Evolutionary conservation across 2,888 invertebrate species (phyloP).

Genomic region (Ennomos fuscantarius): DNA sequence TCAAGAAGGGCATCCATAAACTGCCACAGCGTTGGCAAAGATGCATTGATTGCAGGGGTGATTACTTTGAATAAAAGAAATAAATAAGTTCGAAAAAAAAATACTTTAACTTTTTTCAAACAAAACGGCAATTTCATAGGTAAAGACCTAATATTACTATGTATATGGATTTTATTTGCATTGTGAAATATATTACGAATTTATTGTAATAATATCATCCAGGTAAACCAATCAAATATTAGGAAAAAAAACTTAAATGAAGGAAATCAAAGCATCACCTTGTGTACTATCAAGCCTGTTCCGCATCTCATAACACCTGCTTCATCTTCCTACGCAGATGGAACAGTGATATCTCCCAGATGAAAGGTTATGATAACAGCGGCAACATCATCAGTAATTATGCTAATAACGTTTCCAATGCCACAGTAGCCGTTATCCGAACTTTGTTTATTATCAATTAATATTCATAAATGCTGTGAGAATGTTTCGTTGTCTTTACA

Average conservation of each 20-base stretch:
- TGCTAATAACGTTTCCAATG: conserved; percentile 38
- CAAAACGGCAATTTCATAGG: too few species aligned
- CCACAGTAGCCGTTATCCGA: conserved; percentile 43
- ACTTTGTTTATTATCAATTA: conserved; percentile 41
- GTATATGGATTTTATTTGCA: too few species aligned
- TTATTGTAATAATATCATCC: too few species aligned
- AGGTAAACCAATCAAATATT: neutral
- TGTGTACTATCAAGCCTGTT: conserved; percentile 3
- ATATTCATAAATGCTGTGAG: conserved; percentile 44
- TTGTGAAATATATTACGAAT: too few species aligned
- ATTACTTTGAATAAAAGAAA: too few species aligned
- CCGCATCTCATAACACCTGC: conserved; percentile 18
- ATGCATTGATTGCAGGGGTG: too few species aligned
- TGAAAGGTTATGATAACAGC: conserved; percentile 41
- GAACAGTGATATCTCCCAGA: conserved; percentile 21
- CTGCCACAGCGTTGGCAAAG: too few species aligned
- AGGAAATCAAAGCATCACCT: conserved; percentile 8
- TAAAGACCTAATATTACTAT: too few species aligned
- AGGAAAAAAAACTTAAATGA: conserved; percentile 3
- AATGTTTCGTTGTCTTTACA: conserved; percentile 38
- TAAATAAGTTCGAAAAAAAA: too few species aligned
- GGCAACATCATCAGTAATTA: conserved; percentile 36
- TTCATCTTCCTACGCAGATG: conserved; percentile 24
- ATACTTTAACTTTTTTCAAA: too few species aligned
- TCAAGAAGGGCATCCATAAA: too few species aligned